These are phyloP conservation scores for Brenthis hecate DNA, from an alignment of 2,888 invertebrate species.

Conservation along the genomic window DNA sequence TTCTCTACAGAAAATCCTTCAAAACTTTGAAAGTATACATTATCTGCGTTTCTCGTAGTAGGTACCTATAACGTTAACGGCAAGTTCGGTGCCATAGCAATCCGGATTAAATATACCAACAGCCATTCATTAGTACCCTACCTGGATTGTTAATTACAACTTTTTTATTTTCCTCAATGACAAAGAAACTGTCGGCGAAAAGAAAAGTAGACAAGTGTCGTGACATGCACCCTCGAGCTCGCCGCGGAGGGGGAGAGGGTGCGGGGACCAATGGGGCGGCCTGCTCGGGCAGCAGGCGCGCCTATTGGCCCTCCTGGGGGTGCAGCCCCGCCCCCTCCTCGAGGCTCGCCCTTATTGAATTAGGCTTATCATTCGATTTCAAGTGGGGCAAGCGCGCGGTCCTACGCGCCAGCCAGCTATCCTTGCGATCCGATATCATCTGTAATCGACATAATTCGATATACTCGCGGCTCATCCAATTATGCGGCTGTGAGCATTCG, in stretches of 20 bases:
- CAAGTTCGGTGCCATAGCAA: slow-evolving; percentile 39
- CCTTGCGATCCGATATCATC: slow-evolving; percentile 74
- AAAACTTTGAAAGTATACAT: slow-evolving; percentile 25
- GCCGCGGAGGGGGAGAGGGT: slow-evolving; percentile 49
- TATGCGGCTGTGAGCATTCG: slow-evolving; percentile 72
- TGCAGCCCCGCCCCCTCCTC: slow-evolving; percentile 77
- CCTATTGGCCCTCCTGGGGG: slow-evolving; percentile 67
- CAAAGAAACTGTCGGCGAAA: slow-evolving; percentile 82
- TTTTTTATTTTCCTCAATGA: slow-evolving; percentile 83
- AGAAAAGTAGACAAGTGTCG: slow-evolving; percentile 83
- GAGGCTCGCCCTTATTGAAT: slow-evolving; percentile 87
- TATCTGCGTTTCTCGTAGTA: not conserved
- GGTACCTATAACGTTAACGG: slow-evolving; percentile 2
- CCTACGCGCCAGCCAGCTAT: slow-evolving; percentile 72
- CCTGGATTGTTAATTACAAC: slow-evolving; percentile 82
- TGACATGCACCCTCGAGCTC: slow-evolving; percentile 75
- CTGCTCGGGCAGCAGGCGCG: slow-evolving; percentile 57
- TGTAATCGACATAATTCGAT: slow-evolving; percentile 80
- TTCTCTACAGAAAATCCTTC: slow-evolving; percentile 18
- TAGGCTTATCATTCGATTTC: slow-evolving; percentile 89
- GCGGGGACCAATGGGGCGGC: slow-evolving; percentile 55
- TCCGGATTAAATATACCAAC: slow-evolving; percentile 57
- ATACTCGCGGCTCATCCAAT: slow-evolving; percentile 75
- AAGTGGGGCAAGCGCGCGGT: slow-evolving; percentile 79
- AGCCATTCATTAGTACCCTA: slow-evolving; percentile 71